Evolutionary conservation across 2,888 invertebrate species (phyloP), one percentile per base, ranked within the genome.

Genomic region (Petrolisthes manimaculis): DNA sequence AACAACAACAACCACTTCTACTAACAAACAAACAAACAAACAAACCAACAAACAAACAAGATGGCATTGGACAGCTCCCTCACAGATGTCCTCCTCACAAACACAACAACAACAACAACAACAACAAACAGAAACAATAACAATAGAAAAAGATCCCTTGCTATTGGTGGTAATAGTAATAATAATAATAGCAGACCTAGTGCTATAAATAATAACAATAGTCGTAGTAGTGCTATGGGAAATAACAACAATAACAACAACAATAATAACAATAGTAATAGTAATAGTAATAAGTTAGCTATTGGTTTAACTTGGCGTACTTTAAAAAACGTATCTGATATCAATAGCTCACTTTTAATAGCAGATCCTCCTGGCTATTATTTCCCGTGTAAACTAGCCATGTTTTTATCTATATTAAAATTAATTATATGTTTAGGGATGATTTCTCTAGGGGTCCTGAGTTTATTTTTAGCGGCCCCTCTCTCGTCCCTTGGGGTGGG

Each of bases 381-480:
- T 74, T 89, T 89, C 71, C 90, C 90, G 12, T 84, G 84, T 37
- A 89, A 90, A 74, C 55, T 90, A 69, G 90, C 90, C 37, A 84
- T 90, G 53, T 86, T 81, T n/a, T 67, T 89, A 55, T 86, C 83
- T 14, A 51, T 90, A 14, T 55, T 90, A 18, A 90, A 90, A 67
- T 79, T 90, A 37, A 55, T 90, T 37, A 18, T 90, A 78, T 85
- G 86, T 12, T 12, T 89, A 0, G 54, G 83, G 14, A 89, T 90
- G 84, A 80, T 89, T n/a, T 82, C 84, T 1, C 75, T 90, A 8
- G 89, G 90, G n/a, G 84, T 56, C 5, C 55, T 86, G 12, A 85
- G 86, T 37, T 74, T 89, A 8, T 67, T 78, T 56, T 80, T 90
- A 37, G 67, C 85, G 3, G 89, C 90, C 37, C 67, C 87, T 67